A percentile compares a stretch with the other conserved stretches of the same genome.
These are phyloP conservation scores for Pionites leucogaster DNA, from an alignment of 2,113 vertebrate genomes.

Conservation along the genomic window DNA sequence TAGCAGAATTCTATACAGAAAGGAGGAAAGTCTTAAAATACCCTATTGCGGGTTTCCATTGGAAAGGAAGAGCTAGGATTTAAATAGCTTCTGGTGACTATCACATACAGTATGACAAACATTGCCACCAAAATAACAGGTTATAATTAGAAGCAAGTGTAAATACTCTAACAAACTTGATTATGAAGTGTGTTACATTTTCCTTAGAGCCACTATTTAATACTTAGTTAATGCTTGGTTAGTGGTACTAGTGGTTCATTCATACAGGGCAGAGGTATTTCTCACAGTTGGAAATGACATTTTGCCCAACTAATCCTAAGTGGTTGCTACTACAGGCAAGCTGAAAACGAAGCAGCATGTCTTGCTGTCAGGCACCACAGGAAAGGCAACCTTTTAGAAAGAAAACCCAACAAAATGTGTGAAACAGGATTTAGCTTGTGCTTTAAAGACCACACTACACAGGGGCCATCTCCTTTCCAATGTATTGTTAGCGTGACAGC, in stretches of 20 bases:
- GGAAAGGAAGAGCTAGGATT: neutral
- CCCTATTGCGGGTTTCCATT: neutral
- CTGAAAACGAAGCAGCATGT: neutral
- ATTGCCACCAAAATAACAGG: neutral
- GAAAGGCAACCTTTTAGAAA: neutral
- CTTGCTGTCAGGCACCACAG: rapidly evolving
- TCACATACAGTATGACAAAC: neutral
- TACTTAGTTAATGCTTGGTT: neutral
- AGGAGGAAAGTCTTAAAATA: neutral
- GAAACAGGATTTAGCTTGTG: neutral
- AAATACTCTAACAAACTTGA: neutral
- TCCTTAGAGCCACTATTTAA: neutral
- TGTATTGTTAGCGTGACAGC: rapidly evolving
- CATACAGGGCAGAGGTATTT: neutral
- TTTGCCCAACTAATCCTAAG: neutral
- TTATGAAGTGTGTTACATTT: neutral
- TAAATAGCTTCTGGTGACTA: neutral
- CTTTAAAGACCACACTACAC: neutral
- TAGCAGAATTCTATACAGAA: neutral
- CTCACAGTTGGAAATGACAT: neutral
- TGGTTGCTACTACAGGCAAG: neutral
- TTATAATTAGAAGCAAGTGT: neutral
- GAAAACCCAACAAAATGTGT: neutral
- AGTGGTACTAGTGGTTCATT: neutral
- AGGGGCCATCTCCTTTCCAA: neutral